phyloP scores from a whole-genome alignment of 2,797 vertebrate species.

The Loriculus beryllinus region DNA sequence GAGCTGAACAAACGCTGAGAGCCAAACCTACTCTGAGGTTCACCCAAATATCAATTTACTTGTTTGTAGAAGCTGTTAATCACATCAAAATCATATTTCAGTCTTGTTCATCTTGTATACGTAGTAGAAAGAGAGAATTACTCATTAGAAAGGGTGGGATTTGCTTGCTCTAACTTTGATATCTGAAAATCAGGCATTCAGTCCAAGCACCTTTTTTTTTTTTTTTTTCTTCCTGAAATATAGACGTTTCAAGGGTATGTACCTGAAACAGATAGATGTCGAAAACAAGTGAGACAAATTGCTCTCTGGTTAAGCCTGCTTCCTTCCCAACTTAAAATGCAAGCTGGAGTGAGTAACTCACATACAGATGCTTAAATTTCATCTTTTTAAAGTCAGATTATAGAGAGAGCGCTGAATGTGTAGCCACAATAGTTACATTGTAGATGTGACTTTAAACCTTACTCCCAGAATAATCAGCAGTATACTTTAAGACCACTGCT shows the following conservation, averaged over 20 bases:
- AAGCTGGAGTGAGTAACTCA: not conserved
- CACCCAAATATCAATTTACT: not conserved
- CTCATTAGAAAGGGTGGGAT: not conserved
- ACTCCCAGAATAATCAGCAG: not conserved
- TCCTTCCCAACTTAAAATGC: not conserved
- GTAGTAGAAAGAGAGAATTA: not conserved
- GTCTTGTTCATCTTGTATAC: not conserved
- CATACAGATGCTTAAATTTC: not conserved
- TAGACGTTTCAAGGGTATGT: not conserved
- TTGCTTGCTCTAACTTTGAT: not conserved
- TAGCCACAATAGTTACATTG: not conserved
- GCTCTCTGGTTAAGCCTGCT: not conserved
- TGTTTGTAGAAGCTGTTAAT: not conserved
- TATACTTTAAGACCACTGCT: not conserved
- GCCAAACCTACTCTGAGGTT: not conserved
- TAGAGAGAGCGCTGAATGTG: not conserved
- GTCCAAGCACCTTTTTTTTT: not conserved
- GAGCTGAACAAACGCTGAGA: not conserved
- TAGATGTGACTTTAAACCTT: not conserved
- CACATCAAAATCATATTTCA: not conserved
- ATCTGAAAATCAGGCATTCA: not conserved
- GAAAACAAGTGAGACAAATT: not conserved
- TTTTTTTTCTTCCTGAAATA: not conserved
- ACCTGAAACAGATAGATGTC: not conserved
- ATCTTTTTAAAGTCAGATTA: not conserved